phyloP scores from a whole-genome alignment of 2,888 invertebrate species.

The Branchipolynoe longqiensis region DNA sequence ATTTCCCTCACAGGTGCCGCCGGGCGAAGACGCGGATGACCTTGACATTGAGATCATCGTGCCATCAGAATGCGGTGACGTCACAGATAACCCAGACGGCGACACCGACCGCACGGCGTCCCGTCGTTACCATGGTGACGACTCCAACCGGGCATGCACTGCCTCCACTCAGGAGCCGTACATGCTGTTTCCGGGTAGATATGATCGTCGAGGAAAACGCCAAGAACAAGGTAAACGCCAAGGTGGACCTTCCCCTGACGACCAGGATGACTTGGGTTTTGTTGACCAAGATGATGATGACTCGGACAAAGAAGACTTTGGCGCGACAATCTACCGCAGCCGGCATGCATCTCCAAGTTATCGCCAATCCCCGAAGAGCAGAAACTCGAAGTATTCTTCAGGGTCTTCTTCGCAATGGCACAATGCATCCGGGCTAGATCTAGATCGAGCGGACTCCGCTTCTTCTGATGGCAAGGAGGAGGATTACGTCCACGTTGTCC shows the following conservation, averaged over 20 bases:
- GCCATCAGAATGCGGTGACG: background rate
- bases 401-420: too few relatives aligned
- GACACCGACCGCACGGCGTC: background rate
- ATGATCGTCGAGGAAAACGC: background rate
- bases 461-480: too few relatives aligned
- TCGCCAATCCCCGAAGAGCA: background rate
- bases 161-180: background rate
- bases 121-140: background rate
- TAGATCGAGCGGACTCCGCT: too few relatives aligned
- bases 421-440: too few relatives aligned
- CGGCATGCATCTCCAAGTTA: background rate
- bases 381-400: background rate
- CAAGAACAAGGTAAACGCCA: background rate
- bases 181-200: background rate
- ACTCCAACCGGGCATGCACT: too few relatives aligned
- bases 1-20: conserved; percentile 9
- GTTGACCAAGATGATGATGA: conserved; percentile 3
- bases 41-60: conserved; percentile 12
- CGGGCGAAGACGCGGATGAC: background rate
- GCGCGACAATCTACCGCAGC: background rate
- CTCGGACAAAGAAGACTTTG: conserved; percentile 7
- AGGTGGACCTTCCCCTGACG: background rate
- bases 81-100: background rate
- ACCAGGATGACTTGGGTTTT: conserved; percentile 28
- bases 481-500: too few relatives aligned